Evolutionary conservation across 2,888 invertebrate genomes (phyloP).

Genomic region (Cerceris rybyensis): DNA sequence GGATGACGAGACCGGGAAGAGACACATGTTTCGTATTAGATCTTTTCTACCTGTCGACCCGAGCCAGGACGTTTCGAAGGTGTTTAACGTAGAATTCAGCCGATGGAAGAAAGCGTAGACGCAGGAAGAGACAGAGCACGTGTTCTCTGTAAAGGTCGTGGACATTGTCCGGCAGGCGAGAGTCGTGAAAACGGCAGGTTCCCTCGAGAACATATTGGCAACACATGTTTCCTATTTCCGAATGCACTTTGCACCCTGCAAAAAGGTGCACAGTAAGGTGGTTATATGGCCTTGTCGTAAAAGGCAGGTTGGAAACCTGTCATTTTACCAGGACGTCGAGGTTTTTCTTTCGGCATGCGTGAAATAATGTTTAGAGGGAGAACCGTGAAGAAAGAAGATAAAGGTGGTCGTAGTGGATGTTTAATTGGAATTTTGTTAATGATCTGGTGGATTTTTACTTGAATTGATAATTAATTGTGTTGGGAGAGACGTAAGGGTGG

Average conservation of each 20-base stretch:
- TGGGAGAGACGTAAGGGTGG: not conserved
- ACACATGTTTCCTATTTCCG: slow-evolving; percentile 59
- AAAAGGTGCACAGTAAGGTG: slow-evolving; percentile 55
- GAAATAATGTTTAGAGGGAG: not conserved
- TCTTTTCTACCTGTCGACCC: slow-evolving; percentile 70
- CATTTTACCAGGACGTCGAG: slow-evolving; percentile 4
- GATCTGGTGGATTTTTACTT: too few relatives aligned
- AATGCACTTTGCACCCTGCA: slow-evolving; percentile 48
- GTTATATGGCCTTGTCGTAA: slow-evolving; percentile 57
- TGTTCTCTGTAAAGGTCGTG: slow-evolving; percentile 37
- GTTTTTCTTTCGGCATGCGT: slow-evolving; percentile 1
- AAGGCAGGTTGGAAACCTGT: slow-evolving; percentile 51
- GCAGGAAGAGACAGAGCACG: slow-evolving; percentile 30
- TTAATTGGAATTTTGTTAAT: too few relatives aligned
- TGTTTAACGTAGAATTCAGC: slow-evolving; percentile 47
- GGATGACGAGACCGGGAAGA: slow-evolving; percentile 23
- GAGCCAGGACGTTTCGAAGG: slow-evolving; percentile 46
- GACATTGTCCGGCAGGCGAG: slow-evolving; percentile 41
- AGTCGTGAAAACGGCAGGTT: slow-evolving; percentile 42
- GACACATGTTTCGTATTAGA: slow-evolving; percentile 76
- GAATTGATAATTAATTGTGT: not conserved
- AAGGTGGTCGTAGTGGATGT: too few relatives aligned
- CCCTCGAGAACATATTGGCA: slow-evolving; percentile 44
- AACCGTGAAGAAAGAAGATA: too few relatives aligned
- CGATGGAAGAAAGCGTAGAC: slow-evolving; percentile 23